Evolutionary conservation across 1,140 invertebrate species (phyloP).

Genomic region (Drosophila trapezifrons): DNA sequence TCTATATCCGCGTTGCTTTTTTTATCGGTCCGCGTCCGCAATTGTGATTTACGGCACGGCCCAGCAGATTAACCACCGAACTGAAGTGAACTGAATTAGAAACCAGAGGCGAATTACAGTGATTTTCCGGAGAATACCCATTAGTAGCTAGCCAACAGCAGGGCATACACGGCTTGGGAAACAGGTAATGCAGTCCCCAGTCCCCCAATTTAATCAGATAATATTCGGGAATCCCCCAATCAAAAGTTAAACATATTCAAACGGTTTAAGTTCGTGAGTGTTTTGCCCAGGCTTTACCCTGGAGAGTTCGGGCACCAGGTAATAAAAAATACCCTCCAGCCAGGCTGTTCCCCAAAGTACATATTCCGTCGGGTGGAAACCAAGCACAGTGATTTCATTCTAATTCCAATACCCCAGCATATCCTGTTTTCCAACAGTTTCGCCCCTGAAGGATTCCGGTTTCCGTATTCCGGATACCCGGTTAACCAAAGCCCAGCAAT

Average conservation of each 20-base stretch:
- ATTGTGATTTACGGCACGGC: conserved; percentile 57
- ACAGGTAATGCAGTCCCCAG: conserved; percentile 10
- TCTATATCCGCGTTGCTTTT: conserved; percentile 58
- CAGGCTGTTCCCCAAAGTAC: neutral
- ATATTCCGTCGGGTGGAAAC: conserved; percentile 6
- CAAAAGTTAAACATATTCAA: conserved; percentile 5
- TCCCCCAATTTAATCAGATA: too few species aligned
- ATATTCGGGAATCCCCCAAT: too few species aligned
- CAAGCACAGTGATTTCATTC: conserved; percentile 3
- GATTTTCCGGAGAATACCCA: conserved; percentile 13
- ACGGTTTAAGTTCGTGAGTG: conserved; percentile 2
- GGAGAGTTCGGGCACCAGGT: conserved; percentile 5
- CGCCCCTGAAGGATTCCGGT: neutral
- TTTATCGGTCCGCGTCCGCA: conserved; percentile 41
- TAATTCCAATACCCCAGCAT: neutral
- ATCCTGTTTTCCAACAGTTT: conserved; percentile 3
- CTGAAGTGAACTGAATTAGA: conserved; percentile 37
- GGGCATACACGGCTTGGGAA: neutral
- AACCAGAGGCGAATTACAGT: neutral
- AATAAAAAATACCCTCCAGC: neutral
- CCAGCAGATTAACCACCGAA: conserved; percentile 34
- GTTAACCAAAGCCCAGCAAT: neutral
- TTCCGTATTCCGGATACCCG: conserved; percentile 7
- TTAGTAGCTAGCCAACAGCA: neutral
- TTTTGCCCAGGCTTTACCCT: neutral